phyloP scores from a whole-genome alignment of 2,797 vertebrate genomes.

The Microchirus variegatus region DNA sequence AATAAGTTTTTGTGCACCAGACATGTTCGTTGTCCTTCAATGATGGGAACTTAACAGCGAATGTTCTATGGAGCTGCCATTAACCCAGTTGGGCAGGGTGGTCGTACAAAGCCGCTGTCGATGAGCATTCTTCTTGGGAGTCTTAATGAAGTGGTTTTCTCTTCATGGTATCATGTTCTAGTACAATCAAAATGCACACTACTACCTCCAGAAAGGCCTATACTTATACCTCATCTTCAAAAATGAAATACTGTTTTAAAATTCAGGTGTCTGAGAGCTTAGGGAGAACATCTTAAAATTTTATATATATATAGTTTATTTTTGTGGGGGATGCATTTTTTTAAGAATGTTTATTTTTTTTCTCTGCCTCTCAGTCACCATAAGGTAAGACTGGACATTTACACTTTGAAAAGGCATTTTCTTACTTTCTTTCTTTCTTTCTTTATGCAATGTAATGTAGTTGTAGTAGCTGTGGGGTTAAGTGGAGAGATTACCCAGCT shows the following conservation, averaged over 20 bases:
- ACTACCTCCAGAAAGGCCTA: slow-evolving; percentile 94
- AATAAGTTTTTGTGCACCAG: background rate
- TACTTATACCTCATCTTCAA: slow-evolving; percentile 94
- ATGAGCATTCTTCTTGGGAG: slow-evolving; percentile 76
- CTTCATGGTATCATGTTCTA: slow-evolving; percentile 84
- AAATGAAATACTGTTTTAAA: slow-evolving; percentile 85
- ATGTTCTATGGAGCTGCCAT: slow-evolving; percentile 52
- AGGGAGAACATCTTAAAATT: slow-evolving; percentile 90
- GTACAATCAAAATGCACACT: slow-evolving; percentile 93
- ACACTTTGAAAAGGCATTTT: slow-evolving; percentile 78
- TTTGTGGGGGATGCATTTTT: slow-evolving; percentile 95
- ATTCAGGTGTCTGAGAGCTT: slow-evolving; percentile 85
- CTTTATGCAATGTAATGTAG: slow-evolving; percentile 87
- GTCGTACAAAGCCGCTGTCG: slow-evolving; percentile 69
- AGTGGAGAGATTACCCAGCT: slow-evolving; percentile 66
- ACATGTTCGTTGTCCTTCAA: background rate
- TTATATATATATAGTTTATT: slow-evolving; percentile 92
- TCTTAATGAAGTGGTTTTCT: slow-evolving; percentile 84
- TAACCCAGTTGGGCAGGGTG: slow-evolving; percentile 67
- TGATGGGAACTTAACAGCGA: background rate
- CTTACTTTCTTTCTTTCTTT: slow-evolving; percentile 38
- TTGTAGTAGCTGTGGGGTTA: slow-evolving; percentile 80
- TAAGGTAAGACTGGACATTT: slow-evolving; percentile 89
- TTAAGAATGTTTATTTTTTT: slow-evolving; percentile 88
- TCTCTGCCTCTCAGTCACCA: slow-evolving; percentile 86